Percentiles rank a stretch among this genome's conserved stretches.
Evolutionary conservation across 2,797 vertebrate species (phyloP).

Genomic region (Phrynocephalus forsythii): DNA sequence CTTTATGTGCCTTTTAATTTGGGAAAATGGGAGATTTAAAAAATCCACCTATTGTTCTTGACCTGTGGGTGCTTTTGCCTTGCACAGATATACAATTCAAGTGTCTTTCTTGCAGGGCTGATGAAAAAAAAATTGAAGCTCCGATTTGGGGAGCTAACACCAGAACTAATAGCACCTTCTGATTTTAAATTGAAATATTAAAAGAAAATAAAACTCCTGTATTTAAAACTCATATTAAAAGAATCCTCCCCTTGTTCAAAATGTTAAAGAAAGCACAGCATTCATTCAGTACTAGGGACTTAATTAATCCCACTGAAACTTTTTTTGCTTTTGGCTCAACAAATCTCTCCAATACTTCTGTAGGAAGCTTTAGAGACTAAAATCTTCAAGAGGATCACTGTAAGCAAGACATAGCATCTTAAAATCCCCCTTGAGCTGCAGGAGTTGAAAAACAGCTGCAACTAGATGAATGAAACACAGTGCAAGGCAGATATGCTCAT

Average conservation of each 20-base stretch:
- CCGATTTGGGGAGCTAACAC: background rate
- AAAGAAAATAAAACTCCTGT: constrained; percentile 26
- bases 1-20: no score
- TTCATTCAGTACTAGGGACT: background rate
- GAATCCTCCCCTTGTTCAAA: background rate
- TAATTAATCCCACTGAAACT: constrained; percentile 7
- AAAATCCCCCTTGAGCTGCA: constrained; percentile 41
- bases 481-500: background rate
- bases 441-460: constrained; percentile 5
- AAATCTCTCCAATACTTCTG: constrained; percentile 44
- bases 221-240: background rate
- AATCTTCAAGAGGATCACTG: background rate
- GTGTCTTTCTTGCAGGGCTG: background rate
- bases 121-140: background rate
- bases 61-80: background rate
- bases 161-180: background rate
- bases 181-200: constrained; percentile 15
- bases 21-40: background rate
- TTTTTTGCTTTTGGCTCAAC: constrained; percentile 43
- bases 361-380: constrained; percentile 35
- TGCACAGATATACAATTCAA: background rate
- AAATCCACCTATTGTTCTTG: background rate
- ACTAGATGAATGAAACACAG: background rate
- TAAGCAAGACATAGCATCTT: constrained; percentile 19
- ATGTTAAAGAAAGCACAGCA: background rate